Base-by-base conservation (phyloP, 1,140 invertebrate genomes). In the Lepidurus apus region DNA sequence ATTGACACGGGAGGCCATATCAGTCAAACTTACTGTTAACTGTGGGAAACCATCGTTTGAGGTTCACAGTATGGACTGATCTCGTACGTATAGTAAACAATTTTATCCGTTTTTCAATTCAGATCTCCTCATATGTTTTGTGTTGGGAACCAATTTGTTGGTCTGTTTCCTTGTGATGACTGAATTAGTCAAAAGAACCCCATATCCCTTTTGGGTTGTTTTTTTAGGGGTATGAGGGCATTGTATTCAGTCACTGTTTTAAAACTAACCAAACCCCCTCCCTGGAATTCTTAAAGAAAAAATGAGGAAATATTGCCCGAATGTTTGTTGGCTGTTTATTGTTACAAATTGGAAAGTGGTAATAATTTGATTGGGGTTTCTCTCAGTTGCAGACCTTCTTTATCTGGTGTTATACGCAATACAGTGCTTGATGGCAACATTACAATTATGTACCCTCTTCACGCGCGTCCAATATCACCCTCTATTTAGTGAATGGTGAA, bases 391-490 rank as follows among this genome's bases (percentile, higher is more conserved):
- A 65, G 21, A 21, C 53, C 53, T 65, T 21, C 53, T 21, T 65
- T 65, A n/a, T 65, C 53, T 65, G 53, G 53, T 65, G 53, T 65
- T 65, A 13, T 65, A 65, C 53, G 53, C 53, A 65, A 65, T 65
- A 65, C 53, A 65, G 17, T 65, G 53, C 53, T 65, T 65, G 53
- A 21, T 65, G 53, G 53, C 13, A 65, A 65, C 53, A 65, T 21
- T 13, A 65, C 4, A 65, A 65, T n/a, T 65, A 21, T 7, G 17
- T 3, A 7, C 13, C 13, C 17, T n/a, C 17, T 1, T 21, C 0
- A 34, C 34, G 4, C 34, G 34, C 34, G 34, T 34, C 34, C 34
- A 34, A 34, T 34, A 4, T 3, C 34, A 34, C 53, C 9, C 17
- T 65, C 21, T 65, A 21, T 7, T 7, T n/a, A 13, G 13, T 65